A percentile compares a stretch with the other conserved stretches of the same genome.
phyloP scores from a whole-genome alignment of 2,113 vertebrate genomes.

The Cyprinodon tularosa region DNA sequence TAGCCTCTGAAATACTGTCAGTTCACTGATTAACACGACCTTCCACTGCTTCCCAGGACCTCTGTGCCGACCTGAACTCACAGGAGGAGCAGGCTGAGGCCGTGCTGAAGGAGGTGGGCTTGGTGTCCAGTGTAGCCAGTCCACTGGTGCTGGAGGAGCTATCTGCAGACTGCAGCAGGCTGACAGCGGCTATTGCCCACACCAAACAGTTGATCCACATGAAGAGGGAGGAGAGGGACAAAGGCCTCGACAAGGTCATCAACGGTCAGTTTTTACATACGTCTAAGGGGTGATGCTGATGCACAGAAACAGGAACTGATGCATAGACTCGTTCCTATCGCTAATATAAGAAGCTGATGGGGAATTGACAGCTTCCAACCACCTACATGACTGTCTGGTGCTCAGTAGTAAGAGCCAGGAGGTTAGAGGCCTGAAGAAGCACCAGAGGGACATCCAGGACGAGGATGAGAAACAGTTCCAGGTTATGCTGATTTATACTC shows the following conservation, averaged over 20 bases:
- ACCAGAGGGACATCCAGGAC: too few relatives aligned
- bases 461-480: too few relatives aligned
- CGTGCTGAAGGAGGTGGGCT: conserved; percentile 83
- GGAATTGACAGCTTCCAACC: too few relatives aligned
- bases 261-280: conserved; percentile 73
- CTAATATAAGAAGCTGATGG: too few relatives aligned
- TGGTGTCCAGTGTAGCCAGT: conserved; percentile 79
- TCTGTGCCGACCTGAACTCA: conserved; percentile 84
- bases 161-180: conserved; percentile 72
- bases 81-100: conserved; percentile 84
- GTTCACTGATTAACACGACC: background rate
- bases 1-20: too few relatives aligned
- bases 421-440: too few relatives aligned
- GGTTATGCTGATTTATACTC: too few relatives aligned
- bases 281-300: background rate
- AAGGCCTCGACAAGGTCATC: conserved; percentile 82
- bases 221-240: conserved; percentile 87
- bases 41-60: conserved; percentile 72
- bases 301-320: too few relatives aligned
- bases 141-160: conserved; percentile 84
- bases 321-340: too few relatives aligned
- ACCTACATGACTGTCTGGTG: too few relatives aligned
- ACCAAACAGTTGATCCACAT: conserved; percentile 85
- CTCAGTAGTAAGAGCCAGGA: too few relatives aligned
- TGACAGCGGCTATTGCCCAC: conserved; percentile 75